Percentiles rank a stretch among this genome's conserved stretches.
Evolutionary conservation across 2,113 vertebrate genomes (phyloP).

Genomic region (Siniperca chuatsi): DNA sequence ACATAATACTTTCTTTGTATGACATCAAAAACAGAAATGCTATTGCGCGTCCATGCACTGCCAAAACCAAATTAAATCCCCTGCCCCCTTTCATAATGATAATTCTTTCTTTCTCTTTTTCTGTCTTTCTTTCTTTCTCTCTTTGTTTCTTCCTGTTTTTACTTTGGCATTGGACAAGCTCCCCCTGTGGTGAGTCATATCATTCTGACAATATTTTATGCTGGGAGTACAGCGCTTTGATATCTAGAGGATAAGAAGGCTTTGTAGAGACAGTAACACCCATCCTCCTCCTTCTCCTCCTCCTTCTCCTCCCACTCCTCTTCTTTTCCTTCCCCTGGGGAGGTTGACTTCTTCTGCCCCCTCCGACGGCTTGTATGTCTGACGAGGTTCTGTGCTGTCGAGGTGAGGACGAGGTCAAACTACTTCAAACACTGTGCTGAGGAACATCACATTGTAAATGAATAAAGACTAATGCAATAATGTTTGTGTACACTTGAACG

Average conservation of each 20-base stretch:
- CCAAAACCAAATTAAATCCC: constrained; percentile 31
- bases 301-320: constrained; percentile 56
- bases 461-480: constrained; percentile 41
- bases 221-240: constrained; percentile 73
- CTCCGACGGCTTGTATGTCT: constrained; percentile 68
- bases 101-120: background rate
- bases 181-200: constrained; percentile 62
- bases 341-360: constrained; percentile 61
- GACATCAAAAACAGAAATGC: constrained; percentile 33
- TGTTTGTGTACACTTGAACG: constrained; percentile 49
- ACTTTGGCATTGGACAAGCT: constrained; percentile 22
- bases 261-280: constrained; percentile 72
- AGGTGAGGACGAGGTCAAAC: constrained; percentile 75
- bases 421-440: constrained; percentile 45
- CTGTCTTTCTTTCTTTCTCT: constrained; percentile 6
- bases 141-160: constrained; percentile 21
- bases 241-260: constrained; percentile 73
- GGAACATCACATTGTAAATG: constrained; percentile 30
- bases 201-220: constrained; percentile 62
- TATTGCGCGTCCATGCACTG: background rate
- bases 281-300: constrained; percentile 60
- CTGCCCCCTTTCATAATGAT: background rate
- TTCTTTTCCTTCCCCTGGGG: constrained; percentile 62
- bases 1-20: constrained; percentile 52
- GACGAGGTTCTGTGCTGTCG: constrained; percentile 49